Evolutionary conservation across 2,113 vertebrate genomes (phyloP), one percentile per base, ranked within the genome.

Genomic region (Cryptoleucopteryx plumbea): DNA sequence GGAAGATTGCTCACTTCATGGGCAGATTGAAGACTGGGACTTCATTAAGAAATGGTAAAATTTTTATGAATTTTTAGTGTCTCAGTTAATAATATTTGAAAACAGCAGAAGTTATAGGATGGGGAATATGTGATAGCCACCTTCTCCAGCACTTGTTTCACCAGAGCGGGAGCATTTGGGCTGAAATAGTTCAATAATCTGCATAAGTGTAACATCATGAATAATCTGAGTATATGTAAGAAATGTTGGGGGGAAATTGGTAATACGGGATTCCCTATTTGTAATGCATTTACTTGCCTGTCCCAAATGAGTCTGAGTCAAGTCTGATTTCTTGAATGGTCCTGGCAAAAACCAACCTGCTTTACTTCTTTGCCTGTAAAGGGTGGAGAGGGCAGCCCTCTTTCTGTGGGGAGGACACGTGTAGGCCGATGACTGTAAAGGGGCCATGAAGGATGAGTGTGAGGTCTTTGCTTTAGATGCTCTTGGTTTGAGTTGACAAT

Each of bases 401-500:
- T n/a, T 16, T 43, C 38, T 74, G 31, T 12, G 38, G 17, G 42
- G n/a, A 16, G 22, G 11, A 11, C 4, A 1, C 6, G 2, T 21
- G 34, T 32, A n/a, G 26, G 13, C 7, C 63, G 56, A 5, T 83
- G 47, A 2, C 16, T 55, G 7, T 48, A n/a, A n/a, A 85, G 11
- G 16, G 16, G 16, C 31, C 27, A 10, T 52, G 40, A 73, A 22
- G 32, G 40, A 3, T 0, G 0, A 1, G 1, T 34, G 19, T 34
- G 47, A 74, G 15, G 27, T 86, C 42, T 82, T 86, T 34, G 18
- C 26, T 81, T 74, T 22, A 32, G 40, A 16, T 68, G 40, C 5
- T 58, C 0, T 0, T 84, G 48, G 26, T 66, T 56, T 2, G 2
- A 11, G 7, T 73, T 11, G 2, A n/a, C 1, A 0, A 0, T 68